Percentiles rank a stretch among this genome's conserved stretches.
Evolutionary conservation across 2,888 invertebrate species (phyloP).

Genomic region (Empis livida): DNA sequence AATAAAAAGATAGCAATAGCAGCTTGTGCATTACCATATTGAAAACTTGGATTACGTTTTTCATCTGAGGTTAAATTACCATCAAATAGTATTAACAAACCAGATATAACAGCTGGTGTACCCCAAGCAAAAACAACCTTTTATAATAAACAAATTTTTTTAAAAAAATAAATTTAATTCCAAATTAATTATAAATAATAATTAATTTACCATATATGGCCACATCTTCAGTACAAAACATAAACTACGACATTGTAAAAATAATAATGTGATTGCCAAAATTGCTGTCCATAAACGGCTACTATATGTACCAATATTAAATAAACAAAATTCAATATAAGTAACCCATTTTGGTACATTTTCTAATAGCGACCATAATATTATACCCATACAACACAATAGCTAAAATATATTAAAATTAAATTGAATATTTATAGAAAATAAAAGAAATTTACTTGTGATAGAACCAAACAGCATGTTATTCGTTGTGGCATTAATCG

Average conservation of each 20-base stretch:
- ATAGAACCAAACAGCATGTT: slow-evolving; percentile 61
- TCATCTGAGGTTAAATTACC: slow-evolving; percentile 40
- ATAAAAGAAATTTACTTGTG: slow-evolving; percentile 49
- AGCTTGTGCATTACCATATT: slow-evolving; percentile 64
- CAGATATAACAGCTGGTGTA: slow-evolving; percentile 53
- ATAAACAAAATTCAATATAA: slow-evolving; percentile 62
- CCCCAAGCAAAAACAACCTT: slow-evolving; percentile 48
- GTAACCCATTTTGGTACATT: slow-evolving; percentile 46
- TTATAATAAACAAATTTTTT: slow-evolving; percentile 19
- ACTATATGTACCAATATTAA: slow-evolving; percentile 66
- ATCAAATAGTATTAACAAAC: slow-evolving; percentile 47
- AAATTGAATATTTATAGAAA: not conserved
- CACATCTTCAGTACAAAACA: slow-evolving; percentile 68
- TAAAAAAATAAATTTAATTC: not conserved
- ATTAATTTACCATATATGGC: slow-evolving; percentile 45
- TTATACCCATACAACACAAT: slow-evolving; percentile 56
- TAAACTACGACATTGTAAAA: slow-evolving; percentile 70
- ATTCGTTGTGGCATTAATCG: slow-evolving; percentile 69
- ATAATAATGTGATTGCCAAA: slow-evolving; percentile 65
- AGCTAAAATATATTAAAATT: slow-evolving; percentile 37
- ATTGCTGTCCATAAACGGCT: slow-evolving; percentile 76
- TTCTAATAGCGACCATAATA: slow-evolving; percentile 54
- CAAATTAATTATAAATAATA: not conserved
- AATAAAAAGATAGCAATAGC: slow-evolving; percentile 62
- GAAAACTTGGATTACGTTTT: slow-evolving; percentile 60